These are phyloP conservation scores for Cuniculus paca DNA, from an alignment of 2,797 vertebrate genomes.

Conservation along the genomic window DNA sequence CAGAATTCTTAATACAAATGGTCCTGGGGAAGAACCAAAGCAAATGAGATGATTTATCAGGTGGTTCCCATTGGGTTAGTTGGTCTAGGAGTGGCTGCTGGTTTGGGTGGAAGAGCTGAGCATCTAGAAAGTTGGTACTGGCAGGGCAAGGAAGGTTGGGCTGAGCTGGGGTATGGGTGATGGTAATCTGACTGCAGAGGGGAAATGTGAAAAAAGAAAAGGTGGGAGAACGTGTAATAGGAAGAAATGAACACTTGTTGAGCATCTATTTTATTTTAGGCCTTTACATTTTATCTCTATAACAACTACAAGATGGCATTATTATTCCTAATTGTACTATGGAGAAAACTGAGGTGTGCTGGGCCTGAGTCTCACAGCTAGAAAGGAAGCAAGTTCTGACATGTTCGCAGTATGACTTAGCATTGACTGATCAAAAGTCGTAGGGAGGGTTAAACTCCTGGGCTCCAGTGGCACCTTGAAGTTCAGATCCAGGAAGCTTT, in stretches of 20 bases:
- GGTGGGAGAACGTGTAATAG: not conserved
- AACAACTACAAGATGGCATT: not conserved
- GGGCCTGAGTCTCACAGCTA: not conserved
- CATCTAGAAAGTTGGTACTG: not conserved
- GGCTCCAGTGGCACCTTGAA: not conserved
- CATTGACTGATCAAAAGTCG: rapidly evolving
- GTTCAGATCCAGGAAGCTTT: not conserved
- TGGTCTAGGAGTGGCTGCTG: not conserved
- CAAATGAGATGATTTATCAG: not conserved
- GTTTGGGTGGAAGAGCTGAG: not conserved
- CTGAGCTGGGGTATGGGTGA: rapidly evolving
- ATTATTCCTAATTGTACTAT: not conserved
- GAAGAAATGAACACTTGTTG: not conserved
- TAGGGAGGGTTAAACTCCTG: rapidly evolving
- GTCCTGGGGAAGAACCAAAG: not conserved
- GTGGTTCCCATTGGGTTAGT: not conserved
- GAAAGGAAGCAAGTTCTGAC: not conserved
- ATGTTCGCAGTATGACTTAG: rapidly evolving
- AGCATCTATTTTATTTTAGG: not conserved
- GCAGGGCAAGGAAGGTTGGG: not conserved
- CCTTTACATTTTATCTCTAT: not conserved
- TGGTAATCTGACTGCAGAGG: no score
- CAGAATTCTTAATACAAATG: not conserved
- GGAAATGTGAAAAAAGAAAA: not conserved
- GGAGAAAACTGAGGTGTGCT: not conserved